These are phyloP conservation scores for Hippocampus abdominalis DNA, from an alignment of 2,113 vertebrate genomes.

Conservation along the genomic window DNA sequence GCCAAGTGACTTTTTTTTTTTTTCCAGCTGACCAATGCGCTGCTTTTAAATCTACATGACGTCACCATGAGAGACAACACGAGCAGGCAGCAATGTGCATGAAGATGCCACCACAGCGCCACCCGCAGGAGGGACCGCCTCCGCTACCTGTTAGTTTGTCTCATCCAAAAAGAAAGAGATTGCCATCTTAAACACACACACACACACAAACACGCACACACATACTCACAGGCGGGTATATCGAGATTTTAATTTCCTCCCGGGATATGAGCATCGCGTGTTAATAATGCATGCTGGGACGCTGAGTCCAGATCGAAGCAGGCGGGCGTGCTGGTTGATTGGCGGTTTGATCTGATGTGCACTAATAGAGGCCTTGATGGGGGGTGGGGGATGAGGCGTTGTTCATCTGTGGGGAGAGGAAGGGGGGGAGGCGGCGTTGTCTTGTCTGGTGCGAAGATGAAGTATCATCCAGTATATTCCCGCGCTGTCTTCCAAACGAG, in stretches of 20 bases:
- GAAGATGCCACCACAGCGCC: not conserved
- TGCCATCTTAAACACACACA: constrained; percentile 15
- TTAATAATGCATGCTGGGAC: constrained; percentile 60
- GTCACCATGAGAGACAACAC: not conserved
- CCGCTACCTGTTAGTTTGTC: not conserved
- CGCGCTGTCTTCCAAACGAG: constrained; percentile 33
- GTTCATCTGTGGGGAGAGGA: constrained; percentile 7
- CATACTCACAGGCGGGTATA: constrained; percentile 15
- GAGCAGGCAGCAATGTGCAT: not conserved
- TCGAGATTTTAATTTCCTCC: constrained; percentile 70
- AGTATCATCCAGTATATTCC: constrained; percentile 28
- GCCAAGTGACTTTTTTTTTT: too few species aligned
- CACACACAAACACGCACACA: constrained; percentile 17
- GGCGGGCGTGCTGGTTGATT: constrained; percentile 30
- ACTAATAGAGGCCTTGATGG: constrained; percentile 59
- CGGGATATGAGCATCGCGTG: constrained; percentile 66
- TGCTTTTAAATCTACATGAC: not conserved
- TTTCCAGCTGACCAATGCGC: not conserved
- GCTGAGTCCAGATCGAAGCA: constrained; percentile 38
- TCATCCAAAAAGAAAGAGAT: not conserved
- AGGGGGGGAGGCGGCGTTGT: not conserved
- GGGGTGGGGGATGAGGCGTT: constrained; percentile 5
- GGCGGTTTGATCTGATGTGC: constrained; percentile 55
- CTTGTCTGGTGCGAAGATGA: constrained; percentile 3
- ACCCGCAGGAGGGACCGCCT: not conserved